These are phyloP conservation scores for Sphaeramia orbicularis DNA, from an alignment of 2,797 vertebrate genomes.

Conservation along the genomic window DNA sequence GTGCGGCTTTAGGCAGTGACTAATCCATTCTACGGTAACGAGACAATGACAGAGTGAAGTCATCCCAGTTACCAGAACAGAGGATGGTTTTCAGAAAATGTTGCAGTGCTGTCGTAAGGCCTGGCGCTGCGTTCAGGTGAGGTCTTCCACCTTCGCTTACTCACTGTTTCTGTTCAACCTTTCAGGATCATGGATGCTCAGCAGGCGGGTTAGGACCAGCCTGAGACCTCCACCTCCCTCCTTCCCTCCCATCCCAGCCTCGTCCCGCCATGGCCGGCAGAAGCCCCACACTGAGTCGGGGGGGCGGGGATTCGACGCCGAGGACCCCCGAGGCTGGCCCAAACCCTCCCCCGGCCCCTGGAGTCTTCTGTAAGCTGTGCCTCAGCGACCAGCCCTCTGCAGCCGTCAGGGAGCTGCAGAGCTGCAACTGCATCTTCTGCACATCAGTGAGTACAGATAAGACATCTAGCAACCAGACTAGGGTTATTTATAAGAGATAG, in stretches of 20 bases:
- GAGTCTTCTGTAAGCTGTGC: slow-evolving; percentile 93
- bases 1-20: slow-evolving; percentile 31
- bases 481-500: neutral
- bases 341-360: slow-evolving; percentile 1
- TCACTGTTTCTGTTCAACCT: slow-evolving; percentile 49
- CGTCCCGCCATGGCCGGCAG: slow-evolving; percentile 64
- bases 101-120: slow-evolving; percentile 14
- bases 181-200: slow-evolving; percentile 80
- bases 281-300: slow-evolving; percentile 44
- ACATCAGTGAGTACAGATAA: slow-evolving; percentile 83
- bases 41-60: slow-evolving; percentile 33
- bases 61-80: slow-evolving; percentile 23
- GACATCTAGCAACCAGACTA: neutral
- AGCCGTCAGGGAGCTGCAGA: slow-evolving; percentile 88
- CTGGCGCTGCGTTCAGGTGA: neutral
- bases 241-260: neutral
- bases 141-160: neutral
- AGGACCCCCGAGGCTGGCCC: neutral
- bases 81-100: slow-evolving; percentile 8
- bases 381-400: slow-evolving; percentile 88
- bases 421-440: slow-evolving; percentile 93
- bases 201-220: slow-evolving; percentile 74
- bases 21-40: slow-evolving; percentile 32
- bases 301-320: slow-evolving; percentile 1
- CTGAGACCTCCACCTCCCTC: slow-evolving; percentile 23